A percentile compares a stretch with the other conserved stretches of the same genome.
Evolutionary conservation across 2,888 invertebrate species (phyloP).

Genomic region (Frankliniella intonsa): DNA sequence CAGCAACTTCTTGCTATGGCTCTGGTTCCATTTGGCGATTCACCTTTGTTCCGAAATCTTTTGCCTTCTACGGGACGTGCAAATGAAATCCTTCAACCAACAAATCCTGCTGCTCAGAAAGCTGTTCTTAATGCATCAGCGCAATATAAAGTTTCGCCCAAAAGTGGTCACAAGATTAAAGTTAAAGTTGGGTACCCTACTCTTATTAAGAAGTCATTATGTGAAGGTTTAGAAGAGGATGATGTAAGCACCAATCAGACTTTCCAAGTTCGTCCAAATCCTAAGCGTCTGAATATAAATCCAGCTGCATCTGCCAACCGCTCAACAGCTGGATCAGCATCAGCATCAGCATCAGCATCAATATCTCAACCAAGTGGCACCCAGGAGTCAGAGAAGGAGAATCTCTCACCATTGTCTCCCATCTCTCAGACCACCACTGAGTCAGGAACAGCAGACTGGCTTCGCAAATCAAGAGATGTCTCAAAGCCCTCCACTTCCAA

Average conservation of each 20-base stretch:
- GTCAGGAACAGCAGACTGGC: not conserved
- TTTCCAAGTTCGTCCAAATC: conserved; percentile 35
- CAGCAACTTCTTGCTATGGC: conserved; percentile 67
- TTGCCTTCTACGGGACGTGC: conserved; percentile 52
- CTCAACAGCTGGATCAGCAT: not conserved
- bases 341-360: not conserved
- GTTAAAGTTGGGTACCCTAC: conserved; percentile 52
- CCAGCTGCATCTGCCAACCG: not conserved
- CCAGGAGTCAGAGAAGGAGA: not conserved
- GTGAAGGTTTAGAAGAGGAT: conserved; percentile 81
- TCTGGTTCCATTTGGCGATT: conserved; percentile 81
- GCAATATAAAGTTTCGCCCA: conserved; percentile 58
- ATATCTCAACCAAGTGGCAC: not conserved
- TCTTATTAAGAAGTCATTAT: conserved; percentile 62
- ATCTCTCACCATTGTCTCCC: not conserved
- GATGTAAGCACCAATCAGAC: conserved; percentile 45
- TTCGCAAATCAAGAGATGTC: not conserved
- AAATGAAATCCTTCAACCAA: conserved; percentile 65
- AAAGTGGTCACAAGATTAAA: conserved; percentile 53
- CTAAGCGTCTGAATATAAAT: conserved; percentile 35
- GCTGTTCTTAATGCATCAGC: conserved; percentile 53
- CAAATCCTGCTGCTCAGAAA: conserved; percentile 67
- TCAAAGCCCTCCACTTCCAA: not conserved
- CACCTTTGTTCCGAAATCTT: conserved; percentile 74
- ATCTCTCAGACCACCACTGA: not conserved